Evolutionary conservation across 2,113 vertebrate genomes (phyloP).

Genomic region (Petrocephalus microphthalmus): DNA sequence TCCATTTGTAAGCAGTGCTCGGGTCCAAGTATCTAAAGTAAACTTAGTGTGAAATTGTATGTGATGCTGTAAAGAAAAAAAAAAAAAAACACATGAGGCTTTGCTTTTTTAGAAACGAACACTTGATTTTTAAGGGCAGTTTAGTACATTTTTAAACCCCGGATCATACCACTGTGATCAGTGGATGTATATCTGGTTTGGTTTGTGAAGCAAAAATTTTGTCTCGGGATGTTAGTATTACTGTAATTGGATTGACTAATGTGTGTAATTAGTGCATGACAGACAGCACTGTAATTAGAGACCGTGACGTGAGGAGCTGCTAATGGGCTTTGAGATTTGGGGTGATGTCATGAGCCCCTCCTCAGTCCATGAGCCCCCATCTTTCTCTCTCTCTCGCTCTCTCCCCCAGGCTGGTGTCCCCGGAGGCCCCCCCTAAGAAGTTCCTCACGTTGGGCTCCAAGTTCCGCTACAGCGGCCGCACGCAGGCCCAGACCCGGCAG

Average conservation of each 20-base stretch:
- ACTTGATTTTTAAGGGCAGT: neutral
- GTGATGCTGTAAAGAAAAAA: neutral
- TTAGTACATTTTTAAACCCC: neutral
- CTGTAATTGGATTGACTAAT: constrained; percentile 3
- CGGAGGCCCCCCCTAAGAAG: constrained; percentile 90
- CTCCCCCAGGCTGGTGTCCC: constrained; percentile 71
- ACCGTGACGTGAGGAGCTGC: neutral
- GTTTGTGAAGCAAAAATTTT: neutral
- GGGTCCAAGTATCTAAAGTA: neutral
- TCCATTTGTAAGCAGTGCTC: neutral
- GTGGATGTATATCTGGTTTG: neutral
- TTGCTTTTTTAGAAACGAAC: neutral
- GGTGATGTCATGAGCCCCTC: neutral
- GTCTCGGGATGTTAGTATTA: neutral
- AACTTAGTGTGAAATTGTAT: neutral
- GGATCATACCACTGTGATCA: neutral
- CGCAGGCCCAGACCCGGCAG: constrained; percentile 84
- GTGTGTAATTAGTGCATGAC: neutral
- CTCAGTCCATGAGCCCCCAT: neutral
- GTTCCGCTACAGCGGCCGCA: constrained; percentile 94
- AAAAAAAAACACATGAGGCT: neutral
- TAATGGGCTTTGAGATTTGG: neutral
- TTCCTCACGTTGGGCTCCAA: constrained; percentile 90
- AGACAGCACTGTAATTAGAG: neutral
- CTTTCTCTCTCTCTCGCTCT: neutral